Base-by-base conservation (phyloP, 2,113 vertebrate genomes). In the Chaetodon trifascialis region DNA sequence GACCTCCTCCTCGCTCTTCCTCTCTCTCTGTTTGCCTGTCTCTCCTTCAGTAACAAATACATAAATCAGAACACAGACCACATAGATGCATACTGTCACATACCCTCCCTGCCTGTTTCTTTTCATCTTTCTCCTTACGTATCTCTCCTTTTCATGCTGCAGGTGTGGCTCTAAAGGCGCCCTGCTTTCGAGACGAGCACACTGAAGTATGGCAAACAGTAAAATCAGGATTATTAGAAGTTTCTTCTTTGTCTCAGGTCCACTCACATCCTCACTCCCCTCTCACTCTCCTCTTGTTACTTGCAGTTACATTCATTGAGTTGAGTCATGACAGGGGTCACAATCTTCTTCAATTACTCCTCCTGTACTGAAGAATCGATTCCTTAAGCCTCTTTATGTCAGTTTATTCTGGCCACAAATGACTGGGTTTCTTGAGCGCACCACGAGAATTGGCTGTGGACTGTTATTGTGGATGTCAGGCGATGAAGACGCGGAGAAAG, bases 1-100 rank as follows among this genome's bases (percentile, higher is more conserved):
- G 94, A 95, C 94, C 94, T 94, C 93, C 85, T 86, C 82, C 68
- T 64, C 73, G 80, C 75, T 88, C 84, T 83, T 73, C 76, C 79
- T 83, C 73, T 79, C 51, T 79, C 17, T 67, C 34, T 49, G 52
- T 54, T 72, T 69, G 54, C 21, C 15, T 54, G 47, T 77, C 73
- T 90, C 65, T 84, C 83, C 69, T 74, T 69, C 72, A 74, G 47
- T 54, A 84, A 73, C 70, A 79, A 70, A 84, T 54, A 76, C 65
- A 71, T 82, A 44, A 5, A 62, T 77, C 36, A 21, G 11, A 63
- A n/a, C 23, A 38, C 23, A 34, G 47, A 12, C 14, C 34, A 58
- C n/a, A 38, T 6, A 11, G 44, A 25, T 52, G 73, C 3, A 63
- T 21, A 25, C 46, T 21, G 34, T 74, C 19, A 70, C 42, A 65